Conservation (phyloP, 2,797 vertebrate species). For the Gadopsis marmoratus region DNA sequence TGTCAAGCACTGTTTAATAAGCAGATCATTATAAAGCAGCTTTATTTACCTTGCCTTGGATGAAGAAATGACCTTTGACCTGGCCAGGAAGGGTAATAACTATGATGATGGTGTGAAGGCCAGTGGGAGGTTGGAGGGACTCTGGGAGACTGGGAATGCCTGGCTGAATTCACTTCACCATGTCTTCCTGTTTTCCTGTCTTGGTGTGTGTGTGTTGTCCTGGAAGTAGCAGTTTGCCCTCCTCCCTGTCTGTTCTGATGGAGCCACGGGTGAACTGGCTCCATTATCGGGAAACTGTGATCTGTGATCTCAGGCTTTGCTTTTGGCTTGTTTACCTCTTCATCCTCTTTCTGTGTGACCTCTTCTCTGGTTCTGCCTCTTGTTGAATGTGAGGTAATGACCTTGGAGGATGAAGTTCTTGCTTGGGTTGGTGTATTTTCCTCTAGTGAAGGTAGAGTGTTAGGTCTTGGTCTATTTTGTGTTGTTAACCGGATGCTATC, state of each 20-base stretch:
- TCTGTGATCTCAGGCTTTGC: constrained; percentile 43
- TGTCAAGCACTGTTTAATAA: not conserved
- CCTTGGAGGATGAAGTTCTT: constrained; percentile 51
- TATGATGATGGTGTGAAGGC: constrained; percentile 58
- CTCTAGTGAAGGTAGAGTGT: constrained; percentile 24
- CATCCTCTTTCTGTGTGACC: constrained; percentile 19
- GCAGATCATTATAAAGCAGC: not conserved
- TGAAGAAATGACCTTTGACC: constrained; percentile 61
- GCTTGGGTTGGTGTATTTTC: constrained; percentile 29
- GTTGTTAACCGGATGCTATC: constrained; percentile 43
- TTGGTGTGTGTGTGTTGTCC: constrained; percentile 42
- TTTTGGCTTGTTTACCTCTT: constrained; percentile 37
- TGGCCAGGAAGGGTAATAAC: constrained; percentile 62
- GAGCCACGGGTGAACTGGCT: constrained; percentile 83
- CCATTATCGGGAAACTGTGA: constrained; percentile 54
- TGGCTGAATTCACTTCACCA: constrained; percentile 44
- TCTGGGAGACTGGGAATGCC: constrained; percentile 50
- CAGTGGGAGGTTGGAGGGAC: constrained; percentile 63
- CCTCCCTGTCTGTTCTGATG: constrained; percentile 64
- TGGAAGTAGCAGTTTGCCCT: constrained; percentile 44
- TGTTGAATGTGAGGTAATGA: constrained; percentile 48
- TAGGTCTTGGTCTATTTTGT: constrained; percentile 47
- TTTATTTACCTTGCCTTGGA: constrained; percentile 66
- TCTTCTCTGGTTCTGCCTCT: constrained; percentile 42
- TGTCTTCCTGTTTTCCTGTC: constrained; percentile 46